Percentiles rank a stretch among this genome's conserved stretches.
These are phyloP conservation scores for Lumbricus terrestris DNA, from an alignment of 2,888 invertebrate species.

Conservation along the genomic window DNA sequence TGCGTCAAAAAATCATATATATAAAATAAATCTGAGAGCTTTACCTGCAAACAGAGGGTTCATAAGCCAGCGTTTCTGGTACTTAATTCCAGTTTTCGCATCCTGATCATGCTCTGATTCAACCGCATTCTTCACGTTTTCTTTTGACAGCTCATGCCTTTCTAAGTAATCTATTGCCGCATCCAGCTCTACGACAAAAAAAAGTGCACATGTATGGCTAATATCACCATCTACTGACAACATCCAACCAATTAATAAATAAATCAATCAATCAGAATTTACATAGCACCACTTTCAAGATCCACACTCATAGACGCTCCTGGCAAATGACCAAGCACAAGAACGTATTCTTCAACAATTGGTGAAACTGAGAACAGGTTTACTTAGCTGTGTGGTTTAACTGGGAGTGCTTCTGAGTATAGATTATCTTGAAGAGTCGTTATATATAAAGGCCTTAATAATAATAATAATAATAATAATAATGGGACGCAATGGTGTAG, in stretches of 20 bases:
- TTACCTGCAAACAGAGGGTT: not conserved
- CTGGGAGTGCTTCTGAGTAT: too few relatives aligned
- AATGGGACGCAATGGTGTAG: too few relatives aligned
- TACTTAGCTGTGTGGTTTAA: too few relatives aligned
- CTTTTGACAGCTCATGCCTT: not conserved
- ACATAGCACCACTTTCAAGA: too few relatives aligned
- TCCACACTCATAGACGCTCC: too few relatives aligned
- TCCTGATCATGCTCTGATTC: constrained; percentile 3
- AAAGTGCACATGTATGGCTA: not conserved
- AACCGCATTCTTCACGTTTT: not conserved
- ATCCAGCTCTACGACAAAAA: not conserved
- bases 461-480: too few relatives aligned
- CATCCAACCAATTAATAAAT: not conserved
- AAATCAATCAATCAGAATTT: too few relatives aligned
- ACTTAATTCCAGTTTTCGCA: not conserved
- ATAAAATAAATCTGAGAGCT: not conserved
- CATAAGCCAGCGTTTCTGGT: constrained; percentile 3
- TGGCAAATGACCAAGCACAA: too few relatives aligned
- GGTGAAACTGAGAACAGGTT: too few relatives aligned
- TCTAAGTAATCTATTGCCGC: not conserved
- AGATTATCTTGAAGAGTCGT: too few relatives aligned
- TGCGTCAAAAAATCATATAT: not conserved
- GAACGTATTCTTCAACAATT: too few relatives aligned
- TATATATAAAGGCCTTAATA: too few relatives aligned
- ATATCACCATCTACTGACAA: not conserved